Base-by-base conservation (phyloP, 2,888 invertebrate species). In the Pterobdella sp. region DNA sequence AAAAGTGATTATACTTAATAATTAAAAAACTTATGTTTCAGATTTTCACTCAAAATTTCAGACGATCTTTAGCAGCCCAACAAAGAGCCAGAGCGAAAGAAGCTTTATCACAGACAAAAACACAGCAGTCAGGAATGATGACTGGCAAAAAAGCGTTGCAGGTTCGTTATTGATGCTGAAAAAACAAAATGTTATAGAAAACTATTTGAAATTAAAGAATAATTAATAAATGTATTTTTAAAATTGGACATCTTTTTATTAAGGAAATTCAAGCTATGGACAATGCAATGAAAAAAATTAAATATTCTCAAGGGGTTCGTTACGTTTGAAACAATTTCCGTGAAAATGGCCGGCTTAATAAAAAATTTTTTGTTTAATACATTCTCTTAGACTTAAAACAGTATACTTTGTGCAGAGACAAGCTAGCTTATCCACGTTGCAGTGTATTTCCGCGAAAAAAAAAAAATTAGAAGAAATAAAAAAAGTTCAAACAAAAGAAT, bases 41-140 rank as follows among this genome's bases (percentile, higher is more conserved):
- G n/a, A n/a, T n/a, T n/a, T n/a, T n/a, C n/a, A n/a, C n/a, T n/a
- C n/a, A n/a, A n/a, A n/a, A n/a, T 37, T 74, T n/a, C 74, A 82
- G 83, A 73, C 79, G 83, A n/a, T 81, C 82, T 0, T 76, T 83
- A 34, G 79, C 80, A 65, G 80, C 82, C 3, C 83, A 84, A 75
- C 81, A 82, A 72, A 80, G 81, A 56, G 82, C 82, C 0, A 79
- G 81, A 68, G 77, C 80, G 72, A 81, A 82, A 72, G 82, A 83
- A 35, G 79, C 80, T 3, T 32, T 79, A 69, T 75, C 75, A 26
- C 79, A 80, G 67, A 77, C 77, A n/a, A 78, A 78, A 60, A 76
- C 74, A 63, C 64, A 79, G 10, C 75, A 75, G 68, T 72, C 75
- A n/a, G 75, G 76, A 29, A 77, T 79, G 78, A 63, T 76, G 22